These are phyloP conservation scores for Scaptodrosophila latifasciaeformis DNA, from an alignment of 2,888 invertebrate species.

Conservation along the genomic window DNA sequence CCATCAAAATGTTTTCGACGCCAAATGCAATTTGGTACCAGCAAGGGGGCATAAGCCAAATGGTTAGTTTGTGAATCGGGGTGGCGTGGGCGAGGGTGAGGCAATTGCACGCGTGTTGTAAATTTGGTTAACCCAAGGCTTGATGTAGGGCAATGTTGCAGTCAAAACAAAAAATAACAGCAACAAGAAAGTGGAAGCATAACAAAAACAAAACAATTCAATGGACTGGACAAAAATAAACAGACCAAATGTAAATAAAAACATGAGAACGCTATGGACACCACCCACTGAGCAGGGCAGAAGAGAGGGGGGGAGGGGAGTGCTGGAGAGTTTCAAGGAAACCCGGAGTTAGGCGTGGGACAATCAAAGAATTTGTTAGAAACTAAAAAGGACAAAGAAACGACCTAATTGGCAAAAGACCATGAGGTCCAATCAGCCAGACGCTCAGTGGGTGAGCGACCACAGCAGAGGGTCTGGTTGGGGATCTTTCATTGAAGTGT, in stretches of 20 bases:
- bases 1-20: constrained; percentile 33
- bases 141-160: too few relatives aligned
- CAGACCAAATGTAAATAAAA: constrained; percentile 37
- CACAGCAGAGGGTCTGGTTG: not conserved
- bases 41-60: too few relatives aligned
- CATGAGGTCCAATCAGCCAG: constrained; percentile 23
- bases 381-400: too few relatives aligned
- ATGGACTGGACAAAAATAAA: constrained; percentile 6
- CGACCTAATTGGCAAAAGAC: too few relatives aligned
- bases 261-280: not conserved
- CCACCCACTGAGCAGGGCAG: not conserved
- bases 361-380: too few relatives aligned
- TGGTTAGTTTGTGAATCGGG: too few relatives aligned
- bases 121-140: too few relatives aligned
- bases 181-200: constrained; percentile 22
- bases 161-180: too few relatives aligned
- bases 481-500: constrained; percentile 12
- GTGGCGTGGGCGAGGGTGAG: too few relatives aligned
- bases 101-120: constrained; percentile 44
- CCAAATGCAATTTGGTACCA: too few relatives aligned
- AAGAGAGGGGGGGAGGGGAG: not conserved
- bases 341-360: constrained; percentile 24
- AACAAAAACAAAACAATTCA: constrained; percentile 23
- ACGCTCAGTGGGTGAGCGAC: not conserved
- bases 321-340: constrained; percentile 5